Percentiles rank a stretch among this genome's conserved stretches.
These are phyloP conservation scores for Dynastes grantii DNA, from an alignment of 2,888 invertebrate species.

Conservation along the genomic window DNA sequence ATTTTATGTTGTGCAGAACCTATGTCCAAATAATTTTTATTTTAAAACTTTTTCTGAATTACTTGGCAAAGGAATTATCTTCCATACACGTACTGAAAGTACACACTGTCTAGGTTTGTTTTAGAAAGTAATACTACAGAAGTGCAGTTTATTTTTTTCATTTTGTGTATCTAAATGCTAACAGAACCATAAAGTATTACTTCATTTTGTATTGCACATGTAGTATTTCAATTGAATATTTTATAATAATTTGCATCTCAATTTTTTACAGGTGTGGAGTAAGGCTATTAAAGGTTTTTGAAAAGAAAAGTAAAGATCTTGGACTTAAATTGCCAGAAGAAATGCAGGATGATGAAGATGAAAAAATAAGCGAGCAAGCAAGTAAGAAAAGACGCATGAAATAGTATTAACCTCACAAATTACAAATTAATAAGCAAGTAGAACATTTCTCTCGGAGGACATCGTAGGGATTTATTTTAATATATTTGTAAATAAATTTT, in stretches of 20 bases:
- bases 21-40: no score
- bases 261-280: constrained; percentile 78
- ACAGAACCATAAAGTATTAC: no score
- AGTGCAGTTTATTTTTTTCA: no score
- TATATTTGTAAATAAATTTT: constrained; percentile 52
- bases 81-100: no score
- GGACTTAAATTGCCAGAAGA: constrained; percentile 73
- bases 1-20: no score
- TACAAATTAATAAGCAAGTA: constrained; percentile 15
- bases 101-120: no score
- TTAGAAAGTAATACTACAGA: no score
- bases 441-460: constrained; percentile 25
- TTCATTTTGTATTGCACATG: no score
- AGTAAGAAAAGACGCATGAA: constrained; percentile 54
- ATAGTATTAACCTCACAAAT: constrained; percentile 55
- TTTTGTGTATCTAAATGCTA: no score
- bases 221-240: no score
- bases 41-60: no score
- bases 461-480: constrained; percentile 49
- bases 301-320: constrained; percentile 80
- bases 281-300: constrained; percentile 80
- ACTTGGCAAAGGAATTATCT: no score
- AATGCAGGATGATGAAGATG: constrained; percentile 64
- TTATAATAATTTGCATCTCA: not conserved
- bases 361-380: constrained; percentile 42